Evolutionary conservation across 2,113 vertebrate species (phyloP), one percentile per base, ranked within the genome.

Genomic region (Chionomys nivalis): DNA sequence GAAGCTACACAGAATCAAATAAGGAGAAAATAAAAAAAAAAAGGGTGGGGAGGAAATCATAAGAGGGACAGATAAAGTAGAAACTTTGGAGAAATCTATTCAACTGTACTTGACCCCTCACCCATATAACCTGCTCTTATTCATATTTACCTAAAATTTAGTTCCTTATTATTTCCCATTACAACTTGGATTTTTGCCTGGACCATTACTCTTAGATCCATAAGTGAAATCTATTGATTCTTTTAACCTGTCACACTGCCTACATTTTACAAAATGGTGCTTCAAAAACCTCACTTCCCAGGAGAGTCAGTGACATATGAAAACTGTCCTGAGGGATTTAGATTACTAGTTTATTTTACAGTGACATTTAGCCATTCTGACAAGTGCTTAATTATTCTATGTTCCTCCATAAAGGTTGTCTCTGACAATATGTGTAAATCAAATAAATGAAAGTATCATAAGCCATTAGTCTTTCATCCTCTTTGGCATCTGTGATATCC

Each of bases 391-490:
- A 90, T 93, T 70, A 86, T 88, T 70, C 75, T 68, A 55, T 58
- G 12, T 89, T 81, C 11, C 49, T 89, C 76, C 28, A 91, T 94
- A 96, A 98, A 96, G n/a, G 73, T 79, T 92, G 91, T 93, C 86
- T 97, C 79, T 97, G 95, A 97, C 96, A 96, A 90, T 36, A 94
- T 86, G 90, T 61, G 2, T 93, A 97, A 97, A 96, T 97, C 97
- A 98, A 93, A 95, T 95, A 91, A 97, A 96, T 90, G 94, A 95
- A 94, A 94, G 70, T 52, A 94, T 49, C 90, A 77, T 81, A 90
- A 89, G 72, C 90, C 95, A 96, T 97, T 97, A 96, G 89, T 96
- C 96, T 94, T 96, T 96, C 23, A 65, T 92, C 94, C 92, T 52
- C 21, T 90, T 96, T 98, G 97, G 88, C 94, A 97, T 94, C 94